Base-by-base conservation (phyloP, 1,140 invertebrate species). In the Pachypsylla venusta region DNA sequence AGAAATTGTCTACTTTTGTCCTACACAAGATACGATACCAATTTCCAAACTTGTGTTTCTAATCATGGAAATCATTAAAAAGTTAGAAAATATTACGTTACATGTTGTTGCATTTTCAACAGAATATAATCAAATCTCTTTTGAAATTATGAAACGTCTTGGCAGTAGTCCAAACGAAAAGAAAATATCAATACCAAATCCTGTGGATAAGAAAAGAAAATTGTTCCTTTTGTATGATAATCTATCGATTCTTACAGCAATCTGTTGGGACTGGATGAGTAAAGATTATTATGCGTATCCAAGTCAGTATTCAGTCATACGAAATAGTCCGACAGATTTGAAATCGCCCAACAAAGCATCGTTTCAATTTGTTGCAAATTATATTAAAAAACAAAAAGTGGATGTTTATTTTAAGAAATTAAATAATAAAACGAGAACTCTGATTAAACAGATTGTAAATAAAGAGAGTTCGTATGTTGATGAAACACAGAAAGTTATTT, bases 221-320 rank as follows among this genome's bases (percentile, higher is more conserved):
- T 19, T 48, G 42, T 48, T 48, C n/a, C 42, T 48, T n/a, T 22
- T 48, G 4, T 48, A 5, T 48, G 42, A 48, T 7, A 48, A 48
- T 22, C 22, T 22, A n/a, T 19, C n/a, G n/a, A 48, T 48, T 3
- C 42, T 48, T n/a, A 48, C 42, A 10, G 42, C 42, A 5, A n/a
- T 48, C n/a, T 48, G 42, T 48, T 48, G 42, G 42, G 42, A 48
- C n/a, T 48, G 42, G 42, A 48, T 48, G n/a, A 10, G n/a, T 22
- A 48, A 48, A 19, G 42, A 48, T 22, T 22, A 48, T n/a, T 4
- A 5, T n/a, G 22, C 22, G 42, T 48, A 5, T 19, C 42, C 42
- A n/a, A 7, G 3, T n/a, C 22, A 19, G n/a, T 48, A 7, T 48
- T 7, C 22, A 19, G 42, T n/a, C 4, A 4, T 19, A 10, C 42